Percentiles rank a stretch among this genome's conserved stretches.
phyloP scores from a whole-genome alignment of 1,140 invertebrate genomes.

The Drepana arcuata region DNA sequence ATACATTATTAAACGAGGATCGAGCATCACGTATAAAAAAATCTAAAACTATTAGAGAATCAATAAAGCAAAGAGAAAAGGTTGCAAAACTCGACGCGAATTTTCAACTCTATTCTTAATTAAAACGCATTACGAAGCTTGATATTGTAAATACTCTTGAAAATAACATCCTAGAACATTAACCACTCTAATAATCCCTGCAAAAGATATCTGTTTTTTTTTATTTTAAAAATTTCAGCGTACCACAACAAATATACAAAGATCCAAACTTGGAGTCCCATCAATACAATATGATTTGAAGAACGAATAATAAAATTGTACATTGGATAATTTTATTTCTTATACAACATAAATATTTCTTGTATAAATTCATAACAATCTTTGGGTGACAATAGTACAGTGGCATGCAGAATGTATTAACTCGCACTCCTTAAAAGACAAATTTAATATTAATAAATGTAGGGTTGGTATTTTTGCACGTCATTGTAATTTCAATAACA shows the following conservation, averaged over 20 bases:
- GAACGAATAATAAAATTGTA: slow-evolving; percentile 23
- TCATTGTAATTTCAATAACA: slow-evolving; percentile 30
- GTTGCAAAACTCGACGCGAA: too few species aligned
- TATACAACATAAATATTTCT: slow-evolving; percentile 69
- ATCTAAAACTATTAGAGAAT: too few species aligned
- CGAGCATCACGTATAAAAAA: too few species aligned
- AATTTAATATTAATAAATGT: neutral
- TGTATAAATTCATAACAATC: slow-evolving; percentile 72
- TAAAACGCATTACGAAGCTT: too few species aligned
- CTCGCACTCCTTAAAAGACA: neutral
- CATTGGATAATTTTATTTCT: slow-evolving; percentile 66
- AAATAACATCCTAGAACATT: too few species aligned
- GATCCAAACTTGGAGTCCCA: slow-evolving; percentile 51
- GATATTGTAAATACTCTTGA: too few species aligned
- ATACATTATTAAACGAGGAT: too few species aligned
- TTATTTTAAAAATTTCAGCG: too few species aligned
- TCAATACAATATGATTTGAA: slow-evolving; percentile 28
- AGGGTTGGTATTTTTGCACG: slow-evolving; percentile 8
- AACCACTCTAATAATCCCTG: too few species aligned
- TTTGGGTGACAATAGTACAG: slow-evolving; percentile 63
- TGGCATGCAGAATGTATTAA: slow-evolving; percentile 7
- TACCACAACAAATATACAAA: slow-evolving; percentile 9
- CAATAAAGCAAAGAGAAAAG: too few species aligned
- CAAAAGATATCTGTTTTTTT: too few species aligned
- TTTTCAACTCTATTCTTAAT: too few species aligned